Evolutionary conservation across 2,888 invertebrate genomes (phyloP).

Genomic region (Thelaira solivaga): DNA sequence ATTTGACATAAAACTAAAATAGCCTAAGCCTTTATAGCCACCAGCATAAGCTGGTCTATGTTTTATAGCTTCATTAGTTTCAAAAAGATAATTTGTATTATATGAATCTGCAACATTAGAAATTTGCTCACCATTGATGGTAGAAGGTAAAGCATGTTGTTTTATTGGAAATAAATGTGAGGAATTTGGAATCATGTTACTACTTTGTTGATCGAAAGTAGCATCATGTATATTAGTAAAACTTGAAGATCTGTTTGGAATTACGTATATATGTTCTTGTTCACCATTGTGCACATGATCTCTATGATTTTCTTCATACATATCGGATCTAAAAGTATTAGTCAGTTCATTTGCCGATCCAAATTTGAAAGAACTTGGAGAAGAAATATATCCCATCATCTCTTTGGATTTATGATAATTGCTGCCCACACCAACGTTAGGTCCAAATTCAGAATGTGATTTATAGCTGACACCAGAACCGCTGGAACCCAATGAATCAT

Average conservation of each 20-base stretch:
- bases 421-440: neutral
- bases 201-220: neutral
- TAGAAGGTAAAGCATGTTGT: constrained; percentile 38
- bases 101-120: constrained; percentile 47
- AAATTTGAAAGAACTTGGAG: neutral
- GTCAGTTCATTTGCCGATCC: neutral
- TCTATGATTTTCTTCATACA: constrained; percentile 16
- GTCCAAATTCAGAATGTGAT: constrained; percentile 11
- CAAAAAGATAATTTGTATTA: constrained; percentile 56
- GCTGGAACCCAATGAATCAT: constrained; percentile 5
- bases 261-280: constrained; percentile 47
- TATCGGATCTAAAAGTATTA: neutral
- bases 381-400: neutral
- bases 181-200: neutral
- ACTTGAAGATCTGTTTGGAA: neutral
- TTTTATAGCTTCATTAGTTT: neutral
- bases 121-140: constrained; percentile 57
- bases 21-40: constrained; percentile 75
- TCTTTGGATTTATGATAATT: constrained; percentile 44
- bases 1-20: constrained; percentile 71
- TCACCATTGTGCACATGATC: constrained; percentile 49
- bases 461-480: constrained; percentile 10
- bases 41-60: constrained; percentile 71
- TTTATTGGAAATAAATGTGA: constrained; percentile 5
- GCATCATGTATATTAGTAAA: neutral